Conservation (phyloP, 1,140 invertebrate species). For the Drosophila pseudoananassae region DNA sequence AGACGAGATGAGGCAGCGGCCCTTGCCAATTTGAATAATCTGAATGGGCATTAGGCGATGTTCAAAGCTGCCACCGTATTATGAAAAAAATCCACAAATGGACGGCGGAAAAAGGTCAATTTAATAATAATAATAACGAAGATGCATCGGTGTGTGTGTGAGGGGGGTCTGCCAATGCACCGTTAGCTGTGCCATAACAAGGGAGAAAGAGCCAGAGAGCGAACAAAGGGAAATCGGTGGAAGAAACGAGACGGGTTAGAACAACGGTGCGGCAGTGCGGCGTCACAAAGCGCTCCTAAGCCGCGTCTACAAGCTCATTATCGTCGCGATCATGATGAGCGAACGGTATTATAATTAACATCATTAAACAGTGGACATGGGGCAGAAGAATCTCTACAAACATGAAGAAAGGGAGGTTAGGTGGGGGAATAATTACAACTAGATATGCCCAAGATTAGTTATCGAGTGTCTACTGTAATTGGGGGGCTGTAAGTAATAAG, state of each 20-base stretch:
- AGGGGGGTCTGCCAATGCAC: slow-evolving; percentile 55
- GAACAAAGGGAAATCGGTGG: slow-evolving; percentile 7
- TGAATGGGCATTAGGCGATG: slow-evolving; percentile 56
- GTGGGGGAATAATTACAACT: too few relatives aligned
- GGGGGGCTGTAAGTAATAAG: slow-evolving; percentile 10
- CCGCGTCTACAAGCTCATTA: slow-evolving; percentile 52
- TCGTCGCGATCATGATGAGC: slow-evolving; percentile 50
- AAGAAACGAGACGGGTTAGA: slow-evolving; percentile 6
- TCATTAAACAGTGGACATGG: slow-evolving; percentile 42
- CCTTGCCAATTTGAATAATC: slow-evolving; percentile 59
- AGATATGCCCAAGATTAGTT: too few relatives aligned
- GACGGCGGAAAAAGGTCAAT: slow-evolving; percentile 75
- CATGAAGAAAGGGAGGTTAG: slow-evolving; percentile 5
- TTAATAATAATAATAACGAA: slow-evolving; percentile 68
- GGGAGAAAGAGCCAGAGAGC: slow-evolving; percentile 17
- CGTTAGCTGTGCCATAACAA: slow-evolving; percentile 75
- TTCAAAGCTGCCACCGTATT: slow-evolving; percentile 51
- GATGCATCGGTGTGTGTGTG: slow-evolving; percentile 8
- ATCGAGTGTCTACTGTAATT: slow-evolving; percentile 6
- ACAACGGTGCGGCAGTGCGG: slow-evolving; percentile 58
- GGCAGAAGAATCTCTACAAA: not conserved
- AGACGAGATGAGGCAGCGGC: slow-evolving; percentile 19
- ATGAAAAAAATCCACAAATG: slow-evolving; percentile 31
- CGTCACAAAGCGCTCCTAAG: slow-evolving; percentile 56
- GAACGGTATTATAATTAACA: slow-evolving; percentile 74